These are phyloP conservation scores for Margarornis squamiger DNA, from an alignment of 2,797 vertebrate genomes.

Conservation along the genomic window DNA sequence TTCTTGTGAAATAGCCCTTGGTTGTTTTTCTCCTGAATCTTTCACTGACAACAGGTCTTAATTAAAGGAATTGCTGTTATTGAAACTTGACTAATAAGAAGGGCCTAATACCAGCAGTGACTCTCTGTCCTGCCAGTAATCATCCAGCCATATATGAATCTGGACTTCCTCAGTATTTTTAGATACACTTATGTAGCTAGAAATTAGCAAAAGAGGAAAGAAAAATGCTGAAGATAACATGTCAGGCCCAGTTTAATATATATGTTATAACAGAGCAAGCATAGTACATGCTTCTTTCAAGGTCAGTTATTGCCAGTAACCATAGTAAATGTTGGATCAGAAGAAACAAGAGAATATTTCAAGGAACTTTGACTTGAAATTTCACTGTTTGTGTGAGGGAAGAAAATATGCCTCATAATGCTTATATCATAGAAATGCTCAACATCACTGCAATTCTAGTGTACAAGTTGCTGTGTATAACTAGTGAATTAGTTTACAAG, in stretches of 20 bases:
- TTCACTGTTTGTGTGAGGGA: not conserved
- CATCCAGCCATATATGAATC: not conserved
- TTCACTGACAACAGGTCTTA: not conserved
- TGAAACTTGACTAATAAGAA: not conserved
- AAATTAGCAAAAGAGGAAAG: not conserved
- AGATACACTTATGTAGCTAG: not conserved
- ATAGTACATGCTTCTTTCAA: not conserved
- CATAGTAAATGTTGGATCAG: not conserved
- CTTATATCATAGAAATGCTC: not conserved
- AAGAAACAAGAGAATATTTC: not conserved
- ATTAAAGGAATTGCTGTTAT: not conserved
- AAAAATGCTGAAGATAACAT: not conserved
- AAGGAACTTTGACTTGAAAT: not conserved
- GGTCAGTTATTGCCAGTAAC: not conserved
- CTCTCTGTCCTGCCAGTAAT: not conserved
- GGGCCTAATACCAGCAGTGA: not conserved
- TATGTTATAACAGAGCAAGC: fast-evolving
- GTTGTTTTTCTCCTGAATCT: not conserved
- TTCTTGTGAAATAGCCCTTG: not conserved
- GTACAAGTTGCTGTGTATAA: not conserved
- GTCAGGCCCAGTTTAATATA: not conserved
- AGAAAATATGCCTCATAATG: not conserved
- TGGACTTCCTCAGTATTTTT: not conserved
- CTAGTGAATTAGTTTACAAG: not conserved
- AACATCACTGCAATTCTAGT: not conserved